These are phyloP conservation scores for Dendrolimus punctatus DNA, from an alignment of 1,140 invertebrate genomes.

Conservation along the genomic window DNA sequence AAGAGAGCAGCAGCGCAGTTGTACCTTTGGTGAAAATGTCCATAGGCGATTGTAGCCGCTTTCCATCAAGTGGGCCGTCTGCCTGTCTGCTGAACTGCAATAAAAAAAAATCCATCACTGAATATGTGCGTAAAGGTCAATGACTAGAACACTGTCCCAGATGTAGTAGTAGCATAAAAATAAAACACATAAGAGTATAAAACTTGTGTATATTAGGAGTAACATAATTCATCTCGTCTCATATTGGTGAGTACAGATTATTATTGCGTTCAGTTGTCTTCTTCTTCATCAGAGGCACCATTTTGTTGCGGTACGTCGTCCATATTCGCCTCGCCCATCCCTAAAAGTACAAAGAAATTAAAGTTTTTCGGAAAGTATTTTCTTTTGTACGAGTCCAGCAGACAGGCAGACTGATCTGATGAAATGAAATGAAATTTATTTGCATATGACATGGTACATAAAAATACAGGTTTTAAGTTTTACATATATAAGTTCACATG, in stretches of 20 bases:
- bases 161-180: constrained; percentile 5
- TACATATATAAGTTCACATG: too few relatives aligned
- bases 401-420: too few relatives aligned
- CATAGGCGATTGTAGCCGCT: too few relatives aligned
- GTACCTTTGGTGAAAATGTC: too few relatives aligned
- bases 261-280: constrained; percentile 30
- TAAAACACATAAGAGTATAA: constrained; percentile 23
- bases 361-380: not conserved
- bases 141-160: not conserved
- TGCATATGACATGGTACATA: too few relatives aligned
- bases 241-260: constrained; percentile 14
- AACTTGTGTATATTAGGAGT: constrained; percentile 33
- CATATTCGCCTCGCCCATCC: constrained; percentile 55
- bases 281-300: constrained; percentile 54
- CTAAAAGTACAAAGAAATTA: constrained; percentile 15
- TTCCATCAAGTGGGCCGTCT: too few relatives aligned
- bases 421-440: too few relatives aligned
- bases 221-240: constrained; percentile 12
- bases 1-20: too few relatives aligned
- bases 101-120: too few relatives aligned
- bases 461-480: too few relatives aligned
- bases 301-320: constrained; percentile 58
- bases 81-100: too few relatives aligned
- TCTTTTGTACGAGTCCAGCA: not conserved
- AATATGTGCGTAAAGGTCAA: not conserved